phyloP scores from a whole-genome alignment of 2,888 invertebrate species.

The Leptarthrus brevirostris region DNA sequence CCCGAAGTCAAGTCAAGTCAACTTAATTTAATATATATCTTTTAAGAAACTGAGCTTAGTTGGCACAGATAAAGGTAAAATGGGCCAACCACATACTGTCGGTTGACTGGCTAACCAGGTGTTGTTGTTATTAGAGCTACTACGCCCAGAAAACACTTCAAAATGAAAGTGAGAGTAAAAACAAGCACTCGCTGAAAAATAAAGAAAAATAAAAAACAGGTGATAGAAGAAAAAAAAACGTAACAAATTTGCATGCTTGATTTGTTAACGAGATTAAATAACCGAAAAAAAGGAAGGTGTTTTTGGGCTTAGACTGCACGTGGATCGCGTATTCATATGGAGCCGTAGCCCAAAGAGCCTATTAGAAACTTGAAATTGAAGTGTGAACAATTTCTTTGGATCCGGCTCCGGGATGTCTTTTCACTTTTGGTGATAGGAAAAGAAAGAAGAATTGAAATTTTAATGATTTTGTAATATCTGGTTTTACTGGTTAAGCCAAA shows the following conservation, averaged over 20 bases:
- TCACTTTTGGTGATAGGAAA: constrained; percentile 15
- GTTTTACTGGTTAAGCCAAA: too few relatives aligned
- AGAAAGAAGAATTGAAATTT: not conserved
- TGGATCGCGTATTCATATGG: not conserved
- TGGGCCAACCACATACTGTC: constrained; percentile 14
- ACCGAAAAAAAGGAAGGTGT: constrained; percentile 7
- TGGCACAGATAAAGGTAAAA: not conserved
- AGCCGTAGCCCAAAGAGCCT: too few relatives aligned
- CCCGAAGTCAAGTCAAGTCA: too few relatives aligned
- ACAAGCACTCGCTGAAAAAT: not conserved
- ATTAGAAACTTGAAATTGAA: not conserved
- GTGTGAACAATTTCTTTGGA: constrained; percentile 17
- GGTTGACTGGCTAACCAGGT: too few relatives aligned
- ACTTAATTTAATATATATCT: too few relatives aligned
- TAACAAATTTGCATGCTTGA: constrained; percentile 35
- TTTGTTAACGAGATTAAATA: constrained; percentile 43
- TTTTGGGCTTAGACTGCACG: constrained; percentile 9
- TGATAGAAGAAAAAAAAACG: constrained; percentile 38
- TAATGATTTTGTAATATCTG: constrained; percentile 20
- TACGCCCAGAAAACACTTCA: not conserved
- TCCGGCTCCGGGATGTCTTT: constrained; percentile 40
- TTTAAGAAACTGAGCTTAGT: too few relatives aligned
- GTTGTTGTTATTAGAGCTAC: not conserved
- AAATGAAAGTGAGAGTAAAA: constrained; percentile 39
- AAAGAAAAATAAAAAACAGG: constrained; percentile 2